Evolutionary conservation across 2,113 vertebrate species (phyloP).

Genomic region (Cynoglossus semilaevis): DNA sequence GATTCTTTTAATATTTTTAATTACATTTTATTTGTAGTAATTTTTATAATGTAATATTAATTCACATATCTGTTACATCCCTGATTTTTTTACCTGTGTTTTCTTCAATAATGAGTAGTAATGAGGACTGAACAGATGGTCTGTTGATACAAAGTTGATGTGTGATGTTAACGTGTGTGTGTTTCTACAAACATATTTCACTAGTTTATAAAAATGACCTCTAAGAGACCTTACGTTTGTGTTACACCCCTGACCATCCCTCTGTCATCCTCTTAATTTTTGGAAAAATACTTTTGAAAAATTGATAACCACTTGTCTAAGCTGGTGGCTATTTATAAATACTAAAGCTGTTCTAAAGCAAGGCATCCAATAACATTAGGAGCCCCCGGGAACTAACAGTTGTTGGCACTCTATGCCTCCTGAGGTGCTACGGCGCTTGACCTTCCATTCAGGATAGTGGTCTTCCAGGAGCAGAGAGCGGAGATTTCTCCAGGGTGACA

Average conservation of each 20-base stretch:
- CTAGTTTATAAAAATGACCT: slow-evolving; percentile 38
- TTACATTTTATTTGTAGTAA: no score
- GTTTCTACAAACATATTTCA: slow-evolving; percentile 36
- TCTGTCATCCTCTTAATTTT: slow-evolving; percentile 48
- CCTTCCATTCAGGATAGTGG: slow-evolving; percentile 48
- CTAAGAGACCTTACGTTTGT: slow-evolving; percentile 38
- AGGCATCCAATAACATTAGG: slow-evolving; percentile 53
- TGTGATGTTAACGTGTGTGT: no score
- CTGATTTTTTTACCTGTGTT: no score
- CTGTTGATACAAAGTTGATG: no score
- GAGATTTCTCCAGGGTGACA: slow-evolving; percentile 48
- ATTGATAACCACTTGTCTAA: slow-evolving; percentile 48
- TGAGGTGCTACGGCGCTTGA: slow-evolving; percentile 33
- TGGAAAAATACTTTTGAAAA: slow-evolving; percentile 55
- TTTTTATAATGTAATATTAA: no score
- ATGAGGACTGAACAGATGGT: no score
- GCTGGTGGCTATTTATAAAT: slow-evolving; percentile 51
- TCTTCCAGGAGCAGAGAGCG: slow-evolving; percentile 52
- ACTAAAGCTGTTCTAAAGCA: slow-evolving; percentile 37
- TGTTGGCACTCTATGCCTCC: slow-evolving; percentile 46
- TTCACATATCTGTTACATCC: no score
- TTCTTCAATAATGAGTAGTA: no score
- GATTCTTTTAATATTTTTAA: no score
- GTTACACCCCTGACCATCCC: slow-evolving; percentile 47
- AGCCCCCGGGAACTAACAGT: slow-evolving; percentile 10